Conservation (phyloP, 2,888 invertebrate genomes). For the Lissocephala sabroskyi region DNA sequence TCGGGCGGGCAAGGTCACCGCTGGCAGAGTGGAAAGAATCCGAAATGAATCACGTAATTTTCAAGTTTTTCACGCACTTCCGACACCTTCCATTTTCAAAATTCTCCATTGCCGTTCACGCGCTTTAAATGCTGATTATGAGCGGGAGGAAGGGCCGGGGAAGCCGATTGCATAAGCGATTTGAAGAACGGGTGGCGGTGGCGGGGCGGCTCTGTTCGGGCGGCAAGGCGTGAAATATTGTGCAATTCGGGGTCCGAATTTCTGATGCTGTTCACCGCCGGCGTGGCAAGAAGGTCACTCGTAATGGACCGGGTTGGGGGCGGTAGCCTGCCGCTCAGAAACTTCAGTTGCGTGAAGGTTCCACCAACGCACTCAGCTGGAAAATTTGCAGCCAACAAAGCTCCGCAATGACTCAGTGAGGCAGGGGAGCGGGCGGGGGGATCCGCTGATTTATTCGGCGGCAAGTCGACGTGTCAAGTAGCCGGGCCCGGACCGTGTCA, state of each 20-base stretch:
- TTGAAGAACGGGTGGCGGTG: too few relatives aligned
- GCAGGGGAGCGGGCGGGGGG: not conserved
- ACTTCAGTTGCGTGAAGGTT: conserved; percentile 5
- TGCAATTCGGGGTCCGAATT: conserved; percentile 19
- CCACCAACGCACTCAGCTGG: conserved; percentile 2
- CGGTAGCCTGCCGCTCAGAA: conserved; percentile 8
- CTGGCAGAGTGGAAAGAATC: conserved; percentile 15
- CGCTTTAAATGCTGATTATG: not conserved
- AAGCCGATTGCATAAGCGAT: too few relatives aligned
- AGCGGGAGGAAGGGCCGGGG: not conserved
- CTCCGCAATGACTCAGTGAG: too few relatives aligned
- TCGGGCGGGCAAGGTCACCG: conserved; percentile 31
- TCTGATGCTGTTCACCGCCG: not conserved
- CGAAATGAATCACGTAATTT: conserved; percentile 30
- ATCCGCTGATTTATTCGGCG: too few relatives aligned
- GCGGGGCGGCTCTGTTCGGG: too few relatives aligned
- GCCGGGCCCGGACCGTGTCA: too few relatives aligned
- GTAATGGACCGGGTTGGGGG: conserved; percentile 33
- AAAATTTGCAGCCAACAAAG: not conserved
- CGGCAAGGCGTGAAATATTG: conserved; percentile 50
- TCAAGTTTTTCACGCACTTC: conserved; percentile 36
- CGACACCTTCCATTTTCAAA: conserved; percentile 42
- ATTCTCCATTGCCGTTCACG: not conserved
- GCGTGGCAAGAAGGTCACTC: conserved; percentile 36
- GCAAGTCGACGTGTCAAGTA: too few relatives aligned